Base-by-base conservation (phyloP, 1,140 invertebrate species). In the Eriocheir sinensis region DNA sequence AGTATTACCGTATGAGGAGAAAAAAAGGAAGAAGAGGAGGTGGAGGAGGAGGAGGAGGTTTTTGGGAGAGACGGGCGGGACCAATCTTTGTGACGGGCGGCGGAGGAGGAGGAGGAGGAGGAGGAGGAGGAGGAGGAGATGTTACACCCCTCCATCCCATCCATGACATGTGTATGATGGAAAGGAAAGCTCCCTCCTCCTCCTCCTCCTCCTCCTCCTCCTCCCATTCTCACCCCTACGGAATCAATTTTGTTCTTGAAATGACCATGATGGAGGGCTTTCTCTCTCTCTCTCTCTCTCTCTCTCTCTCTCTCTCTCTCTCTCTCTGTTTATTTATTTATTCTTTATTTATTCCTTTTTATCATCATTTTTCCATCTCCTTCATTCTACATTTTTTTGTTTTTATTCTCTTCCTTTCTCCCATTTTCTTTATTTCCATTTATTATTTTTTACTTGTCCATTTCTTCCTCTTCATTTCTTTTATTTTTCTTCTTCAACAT, bases 171-270 rank as follows among this genome's bases (percentile, higher is more conserved):
- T 53, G 48, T 53, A 12, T 53, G 48, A 53, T 53, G 48, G 48
- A 53, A 53, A 21, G 48, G 48, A 53, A 53, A 0, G 21, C 48
- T 53, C 21, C 21, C 48, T 53, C 48, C 48, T 53, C 48, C 48
- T 32, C 81, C 81, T 85, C 81, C 12, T 85, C 81, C 81, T 36
- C 83, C 83, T 41, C 41, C 83, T 41, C 32, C 36, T 4, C 83
- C 83, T 38, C n/a, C 32, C 32, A 0, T 30, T 38, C 83, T 34
- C 36, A 27, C 1, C n/a, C 17, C 36, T 6, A 3, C 83, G 32
- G 36, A 86, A 86, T 86, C 83, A 86, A 86, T 86, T 86, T 86
- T 41, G 32, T 86, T 86, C 83, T 86, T 53, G 48, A 53, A 21
- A 53, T 53, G 48, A 53, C 48, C 2, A 9, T 53, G 48, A 17